Base-by-base conservation (phyloP, 2,797 vertebrate species). In the Merluccius polli region DNA sequence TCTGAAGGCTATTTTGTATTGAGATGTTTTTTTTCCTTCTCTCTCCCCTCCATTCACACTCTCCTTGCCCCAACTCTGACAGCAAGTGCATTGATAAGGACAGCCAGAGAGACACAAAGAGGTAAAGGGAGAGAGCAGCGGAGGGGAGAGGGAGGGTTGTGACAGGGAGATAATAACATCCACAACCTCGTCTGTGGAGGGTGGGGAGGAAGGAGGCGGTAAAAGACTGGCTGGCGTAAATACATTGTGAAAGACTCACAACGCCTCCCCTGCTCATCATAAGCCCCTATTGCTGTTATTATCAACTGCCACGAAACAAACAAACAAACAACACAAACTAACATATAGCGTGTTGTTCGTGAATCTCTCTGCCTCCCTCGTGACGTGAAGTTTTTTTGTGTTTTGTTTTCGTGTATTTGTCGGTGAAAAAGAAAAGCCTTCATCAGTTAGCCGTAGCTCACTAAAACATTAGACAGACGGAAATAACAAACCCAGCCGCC, bases 221-320 rank as follows among this genome's bases (percentile, higher is more conserved):
- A 78, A 87, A 86, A 86, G 77, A 82, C 72, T 75, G 12, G 75
- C 68, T 35, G 74, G 79, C 79, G 83, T 78, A 87, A 91, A 90
- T 90, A 13, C 84, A 88, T 88, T 78, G 77, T 86, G 88, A 90
- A 86, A 87, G 89, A 78, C 75, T 83, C 76, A 76, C 73, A 71
- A 32, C 79, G 31, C 82, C 82, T 79, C 76, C 80, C 82, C 87
- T 87, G 87, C 88, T 63, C 59, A 24, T 63, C 59, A 24, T 16
- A 18, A 24, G 59, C 24, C n/a, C 59, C 24, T 24, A 63, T 27
- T 24, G 21, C 9, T 63, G n/a, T 27, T 16, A 27, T 63, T 11
- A 63, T 63, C 1, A 63, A 27, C 59, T 16, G 21, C 48, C 21
- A 7, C 6, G 12, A 63, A 65, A 3, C 36, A 38, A 38, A 38